Percentiles rank a stretch among this genome's conserved stretches.
Conservation (phyloP, 2,113 vertebrate species). For the Pavo muticus region DNA sequence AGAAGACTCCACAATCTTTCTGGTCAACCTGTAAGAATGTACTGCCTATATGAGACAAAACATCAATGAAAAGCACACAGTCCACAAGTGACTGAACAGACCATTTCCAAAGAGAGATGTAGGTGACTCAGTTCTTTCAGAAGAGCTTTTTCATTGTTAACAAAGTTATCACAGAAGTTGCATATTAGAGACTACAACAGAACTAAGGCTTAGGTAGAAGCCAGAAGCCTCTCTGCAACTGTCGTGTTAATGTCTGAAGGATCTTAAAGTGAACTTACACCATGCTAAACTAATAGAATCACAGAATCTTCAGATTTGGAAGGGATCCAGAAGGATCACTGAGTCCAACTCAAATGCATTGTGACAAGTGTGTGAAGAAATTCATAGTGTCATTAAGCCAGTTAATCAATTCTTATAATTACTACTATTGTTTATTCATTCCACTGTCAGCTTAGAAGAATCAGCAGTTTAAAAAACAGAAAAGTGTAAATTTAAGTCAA, state of each 20-base stretch:
- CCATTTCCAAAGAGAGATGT: not conserved
- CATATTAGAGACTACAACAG: not conserved
- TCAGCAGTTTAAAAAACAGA: not conserved
- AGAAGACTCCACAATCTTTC: not conserved
- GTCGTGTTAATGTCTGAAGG: not conserved
- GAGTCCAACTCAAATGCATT: not conserved
- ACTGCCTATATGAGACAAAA: not conserved
- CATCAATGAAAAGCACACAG: not conserved
- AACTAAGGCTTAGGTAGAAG: not conserved
- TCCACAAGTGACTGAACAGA: no score
- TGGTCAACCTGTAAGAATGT: not conserved
- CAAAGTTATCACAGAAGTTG: not conserved
- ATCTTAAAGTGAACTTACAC: not conserved
- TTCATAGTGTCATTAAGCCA: not conserved
- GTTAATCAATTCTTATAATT: not conserved
- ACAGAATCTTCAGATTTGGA: no score
- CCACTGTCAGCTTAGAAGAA: not conserved
- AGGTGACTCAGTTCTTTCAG: not conserved
- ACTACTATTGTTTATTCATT: not conserved
- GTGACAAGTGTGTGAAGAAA: not conserved
- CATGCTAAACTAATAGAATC: not conserved
- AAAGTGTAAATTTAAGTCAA: not conserved
- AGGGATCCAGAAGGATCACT: not conserved
- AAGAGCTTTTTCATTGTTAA: not conserved
- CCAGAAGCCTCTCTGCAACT: not conserved